These are phyloP conservation scores for Nudaria mundana DNA, from an alignment of 2,888 invertebrate genomes.

Conservation along the genomic window DNA sequence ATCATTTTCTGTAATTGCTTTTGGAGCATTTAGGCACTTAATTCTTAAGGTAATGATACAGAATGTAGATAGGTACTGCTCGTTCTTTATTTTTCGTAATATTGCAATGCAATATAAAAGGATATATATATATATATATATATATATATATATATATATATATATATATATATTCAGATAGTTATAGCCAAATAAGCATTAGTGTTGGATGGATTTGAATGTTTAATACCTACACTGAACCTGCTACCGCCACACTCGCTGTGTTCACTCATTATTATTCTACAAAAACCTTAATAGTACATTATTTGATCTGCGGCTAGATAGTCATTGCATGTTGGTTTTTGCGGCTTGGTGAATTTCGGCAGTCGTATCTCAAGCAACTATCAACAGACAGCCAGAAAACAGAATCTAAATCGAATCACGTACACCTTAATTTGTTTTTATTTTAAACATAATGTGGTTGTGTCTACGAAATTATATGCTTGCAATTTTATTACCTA, in stretches of 20 bases:
- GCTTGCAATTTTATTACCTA: neutral
- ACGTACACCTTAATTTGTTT: slow-evolving; percentile 63
- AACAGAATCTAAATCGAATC: slow-evolving; percentile 69
- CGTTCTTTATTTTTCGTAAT: too few relatives aligned
- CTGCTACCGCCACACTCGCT: slow-evolving; percentile 42
- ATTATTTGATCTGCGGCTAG: slow-evolving; percentile 55
- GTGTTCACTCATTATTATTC: slow-evolving; percentile 32
- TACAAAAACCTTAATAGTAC: slow-evolving; percentile 39
- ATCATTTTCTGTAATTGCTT: slow-evolving; percentile 26
- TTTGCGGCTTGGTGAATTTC: slow-evolving; percentile 47
- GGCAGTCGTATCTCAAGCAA: slow-evolving; percentile 49
- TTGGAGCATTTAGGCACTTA: slow-evolving; percentile 32
- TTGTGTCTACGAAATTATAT: slow-evolving; percentile 15
- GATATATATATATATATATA: too few relatives aligned
- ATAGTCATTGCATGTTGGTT: slow-evolving; percentile 51
- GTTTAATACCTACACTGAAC: slow-evolving; percentile 29
- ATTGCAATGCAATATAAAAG: too few relatives aligned
- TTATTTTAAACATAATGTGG: slow-evolving; percentile 53
- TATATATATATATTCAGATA: too few relatives aligned
- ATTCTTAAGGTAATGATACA: slow-evolving; percentile 31
- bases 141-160: too few relatives aligned
- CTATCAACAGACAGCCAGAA: slow-evolving; percentile 46
- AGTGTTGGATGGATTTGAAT: slow-evolving; percentile 31
- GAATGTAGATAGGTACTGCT: too few relatives aligned
- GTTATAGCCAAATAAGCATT: too few relatives aligned